Percentiles rank a stretch among this genome's conserved stretches.
Conservation (phyloP, 2,113 vertebrate genomes). For the Boulengeromyrus knoepffleri region DNA sequence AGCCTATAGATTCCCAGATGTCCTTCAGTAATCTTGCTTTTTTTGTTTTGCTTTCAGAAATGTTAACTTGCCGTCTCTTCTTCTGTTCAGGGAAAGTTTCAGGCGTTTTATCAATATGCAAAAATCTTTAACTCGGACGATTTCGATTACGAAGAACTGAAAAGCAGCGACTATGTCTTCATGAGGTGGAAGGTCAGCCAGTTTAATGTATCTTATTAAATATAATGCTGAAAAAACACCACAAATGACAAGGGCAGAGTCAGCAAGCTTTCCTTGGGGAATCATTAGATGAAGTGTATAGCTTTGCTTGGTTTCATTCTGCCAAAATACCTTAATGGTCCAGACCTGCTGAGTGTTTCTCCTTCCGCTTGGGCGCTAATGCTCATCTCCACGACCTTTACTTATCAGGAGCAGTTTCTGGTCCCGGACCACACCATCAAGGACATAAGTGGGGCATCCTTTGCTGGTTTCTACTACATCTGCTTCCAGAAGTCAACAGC, state of each 20-base stretch:
- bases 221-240: not conserved
- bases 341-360: not conserved
- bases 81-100: constrained; percentile 84
- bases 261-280: not conserved
- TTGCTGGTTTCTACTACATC: constrained; percentile 98
- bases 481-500: constrained; percentile 98
- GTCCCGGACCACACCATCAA: constrained; percentile 98
- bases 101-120: constrained; percentile 93
- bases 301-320: not conserved
- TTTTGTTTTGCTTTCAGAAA: not conserved
- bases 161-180: constrained; percentile 91
- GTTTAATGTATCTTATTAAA: not conserved
- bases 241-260: not conserved
- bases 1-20: not conserved
- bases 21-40: not conserved
- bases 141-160: constrained; percentile 90
- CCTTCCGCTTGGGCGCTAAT: not conserved
- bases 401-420: constrained; percentile 81
- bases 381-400: not conserved
- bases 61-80: not conserved
- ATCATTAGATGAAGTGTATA: not conserved
- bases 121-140: constrained; percentile 96
- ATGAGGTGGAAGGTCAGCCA: constrained; percentile 95
- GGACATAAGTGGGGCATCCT: constrained; percentile 97
- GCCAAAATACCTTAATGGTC: not conserved